Conservation (phyloP, 1,140 invertebrate genomes). For the Drosophila nasuta region DNA sequence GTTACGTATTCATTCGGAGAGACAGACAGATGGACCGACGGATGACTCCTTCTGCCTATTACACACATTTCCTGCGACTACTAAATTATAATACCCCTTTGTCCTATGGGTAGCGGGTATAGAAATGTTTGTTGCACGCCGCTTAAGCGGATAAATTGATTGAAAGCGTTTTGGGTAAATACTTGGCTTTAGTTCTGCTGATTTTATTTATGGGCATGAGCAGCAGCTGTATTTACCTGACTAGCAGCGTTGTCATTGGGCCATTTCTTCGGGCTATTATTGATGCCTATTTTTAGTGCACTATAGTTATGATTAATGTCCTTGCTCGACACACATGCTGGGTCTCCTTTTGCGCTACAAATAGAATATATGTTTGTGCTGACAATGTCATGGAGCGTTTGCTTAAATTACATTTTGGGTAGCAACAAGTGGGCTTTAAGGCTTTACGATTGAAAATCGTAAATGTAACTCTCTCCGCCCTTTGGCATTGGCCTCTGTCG, state of each 20-base stretch:
- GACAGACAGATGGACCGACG: too few relatives aligned
- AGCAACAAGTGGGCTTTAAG: slow-evolving; percentile 35
- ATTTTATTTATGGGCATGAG: slow-evolving; percentile 67
- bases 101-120: too few relatives aligned
- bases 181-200: slow-evolving; percentile 10
- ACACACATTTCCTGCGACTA: too few relatives aligned
- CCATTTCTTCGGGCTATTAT: slow-evolving; percentile 59
- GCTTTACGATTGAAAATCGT: slow-evolving; percentile 34
- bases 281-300: slow-evolving; percentile 49
- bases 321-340: slow-evolving; percentile 7
- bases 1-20: too few relatives aligned
- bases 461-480: neutral
- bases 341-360: neutral
- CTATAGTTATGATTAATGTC: slow-evolving; percentile 67
- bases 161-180: slow-evolving; percentile 68
- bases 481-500: slow-evolving; percentile 25
- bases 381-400: slow-evolving; percentile 44
- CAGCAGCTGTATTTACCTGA: slow-evolving; percentile 38
- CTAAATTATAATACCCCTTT: too few relatives aligned
- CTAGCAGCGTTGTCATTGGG: too few relatives aligned
- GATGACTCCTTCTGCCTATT: too few relatives aligned
- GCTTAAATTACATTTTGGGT: slow-evolving; percentile 59
- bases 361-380: slow-evolving; percentile 19
- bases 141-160: slow-evolving; percentile 48
- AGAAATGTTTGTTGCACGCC: too few relatives aligned